Base-by-base conservation (phyloP, 2,113 vertebrate species). In the Oophaga pumilio region DNA sequence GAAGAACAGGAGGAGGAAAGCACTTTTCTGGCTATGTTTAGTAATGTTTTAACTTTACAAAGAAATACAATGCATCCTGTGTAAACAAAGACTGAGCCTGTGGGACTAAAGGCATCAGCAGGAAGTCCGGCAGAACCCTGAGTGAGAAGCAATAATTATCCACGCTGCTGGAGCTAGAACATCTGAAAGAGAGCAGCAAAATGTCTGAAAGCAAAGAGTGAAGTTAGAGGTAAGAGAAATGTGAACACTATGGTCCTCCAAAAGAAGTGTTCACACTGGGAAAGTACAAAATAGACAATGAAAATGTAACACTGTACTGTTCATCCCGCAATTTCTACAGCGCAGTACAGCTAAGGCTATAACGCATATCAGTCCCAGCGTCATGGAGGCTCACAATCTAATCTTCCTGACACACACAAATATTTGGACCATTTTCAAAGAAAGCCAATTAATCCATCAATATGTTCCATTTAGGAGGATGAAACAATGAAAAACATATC, bases 41-140 rank as follows among this genome's bases (percentile, higher is more conserved):
- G 86, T 87, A 64, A 76, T 82, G 86, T 59, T 87, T 87, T 76
- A 74, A 87, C 79, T 82, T 82, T 82, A 52, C 76, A 87, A 87
- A 87, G 68, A 57, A 60, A 7, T 83, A 64, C 68, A 87, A 82
- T 82, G 57, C 82, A 69, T 76, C 82, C 79, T 82, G 22, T 82
- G 69, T 82, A 87, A 87, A 87, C 79, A 87, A 87, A 87, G 86
- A 26, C 79, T 64, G 57, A 82, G 69, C 68, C 68, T 26, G 52
- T 82, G 79, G 79, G 79, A 87, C 68, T 60, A 82, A 64, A 74
- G 79, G 69, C 57, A 64, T 81, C 86, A 82, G 86, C 86, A 76
- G 79, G 86, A 82, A 59, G 68, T 52, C 79, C 50, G 64, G 69
- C 78, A 49, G 68, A 82, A 43, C 79, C 68, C 86, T 82, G 86